These are phyloP conservation scores for Amphilophus citrinellus DNA, from an alignment of 2,113 vertebrate species.

Conservation along the genomic window DNA sequence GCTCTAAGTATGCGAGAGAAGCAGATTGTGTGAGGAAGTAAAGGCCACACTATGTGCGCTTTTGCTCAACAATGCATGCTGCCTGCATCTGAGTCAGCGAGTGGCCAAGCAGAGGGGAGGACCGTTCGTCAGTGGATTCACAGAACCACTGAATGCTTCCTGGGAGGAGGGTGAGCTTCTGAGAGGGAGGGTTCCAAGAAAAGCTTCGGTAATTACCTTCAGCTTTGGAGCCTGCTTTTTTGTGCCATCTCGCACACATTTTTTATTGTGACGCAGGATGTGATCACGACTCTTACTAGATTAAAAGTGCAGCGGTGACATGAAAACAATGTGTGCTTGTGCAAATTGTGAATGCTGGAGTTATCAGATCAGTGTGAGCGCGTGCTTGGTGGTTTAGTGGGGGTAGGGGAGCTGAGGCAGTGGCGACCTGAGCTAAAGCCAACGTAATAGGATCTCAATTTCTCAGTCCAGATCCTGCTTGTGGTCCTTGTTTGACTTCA, in stretches of 20 bases:
- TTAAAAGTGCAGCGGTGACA: conserved; percentile 34
- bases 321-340: not conserved
- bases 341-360: conserved; percentile 11
- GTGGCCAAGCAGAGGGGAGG: conserved; percentile 74
- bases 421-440: conserved; percentile 62
- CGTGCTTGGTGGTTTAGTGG: conserved; percentile 32
- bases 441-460: conserved; percentile 74
- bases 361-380: conserved; percentile 12
- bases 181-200: conserved; percentile 85
- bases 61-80: conserved; percentile 62
- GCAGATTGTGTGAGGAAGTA: conserved; percentile 45
- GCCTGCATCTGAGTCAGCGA: conserved; percentile 75
- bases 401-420: conserved; percentile 41
- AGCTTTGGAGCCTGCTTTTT: conserved; percentile 77
- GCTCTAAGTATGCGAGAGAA: conserved; percentile 19
- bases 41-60: conserved; percentile 51
- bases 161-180: conserved; percentile 80
- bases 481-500: conserved; percentile 39
- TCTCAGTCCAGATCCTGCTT: conserved; percentile 64
- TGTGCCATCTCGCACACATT: conserved; percentile 58
- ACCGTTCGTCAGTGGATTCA: conserved; percentile 80
- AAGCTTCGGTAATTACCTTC: conserved; percentile 85
- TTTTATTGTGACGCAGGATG: conserved; percentile 33
- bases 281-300: conserved; percentile 8
- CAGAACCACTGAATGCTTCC: conserved; percentile 82